Percentiles rank a stretch among this genome's conserved stretches.
Conservation (phyloP, 2,797 vertebrate genomes). For the Arctocebus calabarensis region DNA sequence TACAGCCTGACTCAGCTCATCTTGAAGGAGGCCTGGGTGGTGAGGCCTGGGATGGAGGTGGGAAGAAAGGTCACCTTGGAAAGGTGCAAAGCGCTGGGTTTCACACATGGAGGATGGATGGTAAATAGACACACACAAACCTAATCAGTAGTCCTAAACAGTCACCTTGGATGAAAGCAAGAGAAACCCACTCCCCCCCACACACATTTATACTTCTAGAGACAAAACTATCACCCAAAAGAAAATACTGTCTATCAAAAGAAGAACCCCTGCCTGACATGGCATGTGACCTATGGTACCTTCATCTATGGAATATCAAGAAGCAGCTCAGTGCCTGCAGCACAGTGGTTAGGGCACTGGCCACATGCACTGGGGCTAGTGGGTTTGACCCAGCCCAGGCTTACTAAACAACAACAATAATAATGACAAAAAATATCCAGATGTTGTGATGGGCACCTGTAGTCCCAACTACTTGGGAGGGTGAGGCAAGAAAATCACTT, state of each 20-base stretch:
- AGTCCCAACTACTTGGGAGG: too few relatives aligned
- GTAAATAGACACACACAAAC: neutral
- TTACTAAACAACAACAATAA: too few relatives aligned
- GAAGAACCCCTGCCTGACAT: neutral
- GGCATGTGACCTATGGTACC: neutral
- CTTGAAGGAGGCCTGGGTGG: slow-evolving; percentile 43
- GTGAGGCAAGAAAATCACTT: too few relatives aligned
- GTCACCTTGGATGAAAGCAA: neutral
- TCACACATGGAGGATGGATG: neutral
- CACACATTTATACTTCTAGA: neutral
- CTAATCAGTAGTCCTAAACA: neutral
- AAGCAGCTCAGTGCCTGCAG: neutral
- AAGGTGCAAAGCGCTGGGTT: neutral
- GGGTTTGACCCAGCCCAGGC: too few relatives aligned
- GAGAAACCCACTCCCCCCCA: neutral
- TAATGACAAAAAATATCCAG: too few relatives aligned
- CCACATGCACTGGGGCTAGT: too few relatives aligned
- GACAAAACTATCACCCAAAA: neutral
- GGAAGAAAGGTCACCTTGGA: slow-evolving; percentile 54
- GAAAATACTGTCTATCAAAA: neutral
- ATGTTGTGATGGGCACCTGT: too few relatives aligned
- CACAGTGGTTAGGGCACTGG: too few relatives aligned
- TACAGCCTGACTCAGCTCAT: slow-evolving; percentile 80
- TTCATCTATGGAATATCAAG: neutral
- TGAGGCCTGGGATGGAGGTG: neutral